These are phyloP conservation scores for Crossocerus cetratus DNA, from an alignment of 2,888 invertebrate genomes.

Conservation along the genomic window DNA sequence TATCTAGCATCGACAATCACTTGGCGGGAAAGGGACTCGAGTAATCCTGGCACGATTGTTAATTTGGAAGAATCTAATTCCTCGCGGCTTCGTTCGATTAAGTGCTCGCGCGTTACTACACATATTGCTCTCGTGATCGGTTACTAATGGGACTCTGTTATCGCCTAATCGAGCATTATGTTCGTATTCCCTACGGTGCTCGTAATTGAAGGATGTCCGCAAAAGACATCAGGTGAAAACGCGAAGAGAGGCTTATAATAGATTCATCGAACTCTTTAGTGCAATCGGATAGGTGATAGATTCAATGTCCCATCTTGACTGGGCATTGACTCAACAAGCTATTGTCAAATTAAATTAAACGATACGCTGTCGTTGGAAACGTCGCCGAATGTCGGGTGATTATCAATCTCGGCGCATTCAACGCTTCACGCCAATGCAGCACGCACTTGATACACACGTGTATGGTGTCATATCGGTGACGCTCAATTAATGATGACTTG, in stretches of 20 bases:
- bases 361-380: slow-evolving; percentile 68
- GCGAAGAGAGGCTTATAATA: background rate
- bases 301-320: slow-evolving; percentile 57
- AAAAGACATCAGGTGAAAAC: background rate
- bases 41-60: background rate
- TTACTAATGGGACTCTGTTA: background rate
- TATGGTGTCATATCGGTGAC: slow-evolving; percentile 5
- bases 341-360: slow-evolving; percentile 74
- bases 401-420: slow-evolving; percentile 55
- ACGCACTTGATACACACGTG: background rate
- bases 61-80: background rate
- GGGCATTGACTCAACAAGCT: slow-evolving; percentile 67
- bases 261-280: slow-evolving; percentile 4
- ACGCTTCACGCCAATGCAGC: slow-evolving; percentile 42
- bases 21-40: background rate
- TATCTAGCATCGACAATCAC: background rate
- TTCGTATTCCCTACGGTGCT: background rate
- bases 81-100: too few species aligned
- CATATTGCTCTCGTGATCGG: too few species aligned
- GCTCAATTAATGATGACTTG: slow-evolving; percentile 21
- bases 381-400: slow-evolving; percentile 56
- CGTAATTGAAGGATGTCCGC: background rate
- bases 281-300: slow-evolving; percentile 54
- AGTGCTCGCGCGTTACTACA: too few species aligned
- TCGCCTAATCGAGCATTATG: background rate